phyloP scores from a whole-genome alignment of 2,888 invertebrate species.

The Napeogenes sylphis region DNA sequence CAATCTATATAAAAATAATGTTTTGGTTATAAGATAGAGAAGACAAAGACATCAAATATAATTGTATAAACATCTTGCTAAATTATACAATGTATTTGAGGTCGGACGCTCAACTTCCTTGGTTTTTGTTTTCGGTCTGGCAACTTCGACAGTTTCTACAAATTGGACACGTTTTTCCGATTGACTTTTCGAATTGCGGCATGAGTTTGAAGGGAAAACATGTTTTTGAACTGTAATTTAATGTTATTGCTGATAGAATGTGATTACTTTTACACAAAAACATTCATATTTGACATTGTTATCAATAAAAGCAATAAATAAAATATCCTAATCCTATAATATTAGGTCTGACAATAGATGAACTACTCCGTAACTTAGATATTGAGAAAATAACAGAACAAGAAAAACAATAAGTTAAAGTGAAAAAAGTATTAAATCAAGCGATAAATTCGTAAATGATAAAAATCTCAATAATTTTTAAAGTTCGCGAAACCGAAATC shows the following conservation, averaged over 20 bases:
- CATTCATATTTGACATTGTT: background rate
- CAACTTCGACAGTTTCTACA: conserved; percentile 27
- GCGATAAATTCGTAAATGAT: conserved; percentile 30
- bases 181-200: conserved; percentile 28
- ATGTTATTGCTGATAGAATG: conserved; percentile 2
- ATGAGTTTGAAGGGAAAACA: conserved; percentile 11
- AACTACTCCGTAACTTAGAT: too few relatives aligned
- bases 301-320: background rate
- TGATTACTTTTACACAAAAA: background rate
- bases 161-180: conserved; percentile 28
- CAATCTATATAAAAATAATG: background rate
- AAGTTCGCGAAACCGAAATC: conserved; percentile 20
- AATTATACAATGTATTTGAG: conserved; percentile 6
- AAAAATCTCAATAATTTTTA: conserved; percentile 33
- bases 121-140: conserved; percentile 21
- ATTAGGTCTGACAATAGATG: too few relatives aligned
- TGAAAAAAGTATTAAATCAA: background rate
- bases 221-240: conserved; percentile 13
- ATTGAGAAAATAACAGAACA: too few relatives aligned
- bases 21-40: background rate
- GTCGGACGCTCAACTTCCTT: background rate
- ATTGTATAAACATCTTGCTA: background rate
- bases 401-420: background rate
- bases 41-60: background rate
- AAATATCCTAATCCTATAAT: background rate